Evolutionary conservation across 2,888 invertebrate genomes (phyloP).

Genomic region (Schizaphis graminum): DNA sequence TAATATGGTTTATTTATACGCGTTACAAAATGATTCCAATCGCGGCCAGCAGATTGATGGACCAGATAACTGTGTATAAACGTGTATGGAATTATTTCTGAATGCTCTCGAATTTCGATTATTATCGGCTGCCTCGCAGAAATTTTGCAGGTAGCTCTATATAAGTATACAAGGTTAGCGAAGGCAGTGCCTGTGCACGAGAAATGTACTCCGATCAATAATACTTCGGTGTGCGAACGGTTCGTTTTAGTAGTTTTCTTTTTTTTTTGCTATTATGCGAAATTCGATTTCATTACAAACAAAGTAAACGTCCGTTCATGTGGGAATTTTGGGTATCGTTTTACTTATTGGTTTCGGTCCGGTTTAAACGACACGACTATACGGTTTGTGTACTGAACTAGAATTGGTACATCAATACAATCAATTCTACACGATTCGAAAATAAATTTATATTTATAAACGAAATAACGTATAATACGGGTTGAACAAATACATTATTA

Average conservation of each 20-base stretch:
- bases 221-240: not conserved
- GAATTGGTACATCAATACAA: constrained; percentile 16
- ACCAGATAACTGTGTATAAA: not conserved
- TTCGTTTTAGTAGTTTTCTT: not conserved
- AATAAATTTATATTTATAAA: not conserved
- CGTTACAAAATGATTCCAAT: not conserved
- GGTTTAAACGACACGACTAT: not conserved
- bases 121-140: not conserved
- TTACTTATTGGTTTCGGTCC: constrained; percentile 40
- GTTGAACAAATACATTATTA: not conserved
- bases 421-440: not conserved
- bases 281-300: constrained; percentile 18
- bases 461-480: not conserved
- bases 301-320: constrained; percentile 19
- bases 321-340: constrained; percentile 29
- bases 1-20: not conserved
- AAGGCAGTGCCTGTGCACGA: not conserved
- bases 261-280: not conserved
- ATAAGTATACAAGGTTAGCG: constrained; percentile 35
- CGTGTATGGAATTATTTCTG: not conserved
- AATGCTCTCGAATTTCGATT: constrained; percentile 41
- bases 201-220: not conserved
- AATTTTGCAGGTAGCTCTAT: not conserved
- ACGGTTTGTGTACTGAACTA: constrained; percentile 39
- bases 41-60: not conserved